phyloP scores from a whole-genome alignment of 2,888 invertebrate species.

The Leptinotarsa tumamoca region DNA sequence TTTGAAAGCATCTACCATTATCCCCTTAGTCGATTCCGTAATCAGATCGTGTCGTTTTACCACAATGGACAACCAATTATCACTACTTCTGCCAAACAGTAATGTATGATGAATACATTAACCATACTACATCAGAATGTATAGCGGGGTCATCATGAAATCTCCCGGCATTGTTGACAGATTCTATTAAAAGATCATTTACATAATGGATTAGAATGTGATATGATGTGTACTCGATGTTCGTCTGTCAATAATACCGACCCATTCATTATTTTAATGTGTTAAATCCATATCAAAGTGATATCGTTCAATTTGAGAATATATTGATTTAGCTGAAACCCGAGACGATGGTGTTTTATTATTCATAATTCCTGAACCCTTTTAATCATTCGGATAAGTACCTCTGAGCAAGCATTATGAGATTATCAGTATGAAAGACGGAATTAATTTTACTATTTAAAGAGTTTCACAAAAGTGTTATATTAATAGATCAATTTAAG shows the following conservation, averaged over 20 bases:
- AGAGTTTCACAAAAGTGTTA: too few relatives aligned
- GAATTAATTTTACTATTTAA: too few relatives aligned
- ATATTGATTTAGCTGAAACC: constrained; percentile 53
- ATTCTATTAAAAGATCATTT: constrained; percentile 34
- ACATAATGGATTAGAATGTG: constrained; percentile 35
- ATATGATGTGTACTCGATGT: constrained; percentile 18
- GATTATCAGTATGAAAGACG: too few relatives aligned
- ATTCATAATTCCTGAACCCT: constrained; percentile 27
- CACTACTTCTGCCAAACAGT: constrained; percentile 33
- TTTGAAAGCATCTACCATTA: not conserved
- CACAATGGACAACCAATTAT: not conserved
- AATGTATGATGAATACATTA: constrained; percentile 33
- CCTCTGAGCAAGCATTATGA: too few relatives aligned
- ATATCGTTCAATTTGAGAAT: constrained; percentile 62
- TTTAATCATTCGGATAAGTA: constrained; percentile 15
- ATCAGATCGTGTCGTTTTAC: not conserved
- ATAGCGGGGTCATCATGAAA: constrained; percentile 33
- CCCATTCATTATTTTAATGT: constrained; percentile 54
- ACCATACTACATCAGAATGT: constrained; percentile 38
- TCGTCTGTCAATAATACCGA: constrained; percentile 42
- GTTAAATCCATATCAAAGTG: constrained; percentile 63
- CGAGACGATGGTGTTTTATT: constrained; percentile 39
- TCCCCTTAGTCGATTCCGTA: not conserved
- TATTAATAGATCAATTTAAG: too few relatives aligned
- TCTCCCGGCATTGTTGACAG: constrained; percentile 35